These are phyloP conservation scores for Henricia sp. DNA, from an alignment of 53 echinoderm and acorn worm species.

Conservation along the genomic window DNA sequence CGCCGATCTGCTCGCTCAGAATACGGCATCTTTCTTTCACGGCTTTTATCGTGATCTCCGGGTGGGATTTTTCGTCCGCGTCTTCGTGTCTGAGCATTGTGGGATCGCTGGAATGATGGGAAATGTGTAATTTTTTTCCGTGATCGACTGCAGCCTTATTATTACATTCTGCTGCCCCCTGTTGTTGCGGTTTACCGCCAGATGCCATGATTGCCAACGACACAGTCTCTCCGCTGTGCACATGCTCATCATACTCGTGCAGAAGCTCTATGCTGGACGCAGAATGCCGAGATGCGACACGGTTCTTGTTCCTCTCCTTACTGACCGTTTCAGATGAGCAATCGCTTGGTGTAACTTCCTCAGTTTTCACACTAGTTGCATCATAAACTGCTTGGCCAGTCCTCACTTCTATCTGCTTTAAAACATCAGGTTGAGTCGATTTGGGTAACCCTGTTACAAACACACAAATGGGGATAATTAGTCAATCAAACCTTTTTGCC, in stretches of 20 bases:
- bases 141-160: no score
- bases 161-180: neutral
- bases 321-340: neutral
- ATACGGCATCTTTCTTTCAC: conserved; percentile 27
- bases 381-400: neutral
- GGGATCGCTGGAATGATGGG: conserved; percentile 18
- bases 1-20: conserved; percentile 45
- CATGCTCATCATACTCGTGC: conserved; percentile 9
- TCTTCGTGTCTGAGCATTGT: neutral
- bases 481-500: no score
- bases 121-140: neutral
- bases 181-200: neutral
- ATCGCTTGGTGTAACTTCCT: neutral
- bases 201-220: conserved; percentile 1
- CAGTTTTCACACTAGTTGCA: no score
- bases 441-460: conserved; percentile 7
- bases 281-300: neutral
- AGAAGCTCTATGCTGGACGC: conserved; percentile 44
- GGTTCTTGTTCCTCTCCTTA: neutral
- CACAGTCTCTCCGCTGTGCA: conserved; percentile 12
- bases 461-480: no score
- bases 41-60: conserved; percentile 36
- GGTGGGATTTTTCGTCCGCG: neutral
- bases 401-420: conserved; percentile 11
- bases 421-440: conserved; percentile 14